Conservation (phyloP, 2,888 invertebrate species). For the Rotaria sp. region DNA sequence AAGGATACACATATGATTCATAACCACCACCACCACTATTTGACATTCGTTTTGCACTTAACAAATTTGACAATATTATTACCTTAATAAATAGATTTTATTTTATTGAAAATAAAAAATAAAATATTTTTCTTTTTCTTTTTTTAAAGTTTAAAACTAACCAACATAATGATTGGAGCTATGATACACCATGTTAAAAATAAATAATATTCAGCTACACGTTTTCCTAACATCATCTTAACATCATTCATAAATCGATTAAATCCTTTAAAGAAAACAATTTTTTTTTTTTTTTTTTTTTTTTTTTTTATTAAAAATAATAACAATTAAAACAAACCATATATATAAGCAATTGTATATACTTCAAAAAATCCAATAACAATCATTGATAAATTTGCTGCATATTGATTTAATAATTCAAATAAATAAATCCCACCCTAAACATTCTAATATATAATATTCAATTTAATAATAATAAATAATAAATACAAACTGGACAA, state of each 20-base stretch:
- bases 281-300: too few species aligned
- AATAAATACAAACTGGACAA: not conserved
- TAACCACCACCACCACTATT: not conserved
- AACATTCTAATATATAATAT: not conserved
- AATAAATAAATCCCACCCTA: conserved; percentile 10
- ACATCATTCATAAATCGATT: conserved; percentile 28
- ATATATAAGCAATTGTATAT: not conserved
- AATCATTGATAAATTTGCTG: not conserved
- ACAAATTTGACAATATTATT: not conserved
- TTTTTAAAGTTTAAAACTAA: not conserved
- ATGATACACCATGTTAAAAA: not conserved
- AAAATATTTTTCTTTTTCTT: too few species aligned
- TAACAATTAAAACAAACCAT: not conserved
- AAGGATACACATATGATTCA: not conserved
- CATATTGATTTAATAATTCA: not conserved
- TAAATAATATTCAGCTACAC: not conserved
- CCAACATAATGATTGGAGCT: not conserved
- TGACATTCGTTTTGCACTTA: not conserved
- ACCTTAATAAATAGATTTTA: not conserved
- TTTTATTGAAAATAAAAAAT: too few species aligned
- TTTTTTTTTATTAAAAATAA: not conserved
- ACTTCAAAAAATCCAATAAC: conserved; percentile 6
- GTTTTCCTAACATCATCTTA: conserved; percentile 10
- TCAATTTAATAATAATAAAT: not conserved
- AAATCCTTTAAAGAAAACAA: not conserved